A percentile compares a stretch with the other conserved stretches of the same genome.
These are phyloP conservation scores for Ceratitis capitata DNA, from an alignment of 1,140 invertebrate species.

Conservation along the genomic window DNA sequence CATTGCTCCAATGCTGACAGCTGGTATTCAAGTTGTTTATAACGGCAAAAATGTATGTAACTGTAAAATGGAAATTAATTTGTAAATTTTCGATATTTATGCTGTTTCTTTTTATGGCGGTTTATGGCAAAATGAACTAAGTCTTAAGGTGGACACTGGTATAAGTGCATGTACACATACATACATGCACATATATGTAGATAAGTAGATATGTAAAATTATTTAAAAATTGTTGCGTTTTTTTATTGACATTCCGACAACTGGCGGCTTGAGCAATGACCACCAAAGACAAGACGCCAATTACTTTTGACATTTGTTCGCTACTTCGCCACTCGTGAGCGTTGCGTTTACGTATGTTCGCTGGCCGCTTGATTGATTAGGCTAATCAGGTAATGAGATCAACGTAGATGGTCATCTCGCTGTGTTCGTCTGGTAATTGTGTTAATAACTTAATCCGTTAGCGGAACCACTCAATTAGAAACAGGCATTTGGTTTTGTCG, in stretches of 20 bases:
- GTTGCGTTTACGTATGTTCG: too few relatives aligned
- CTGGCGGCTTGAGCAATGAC: background rate
- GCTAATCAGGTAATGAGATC: background rate
- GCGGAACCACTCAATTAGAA: background rate
- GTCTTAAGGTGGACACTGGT: background rate
- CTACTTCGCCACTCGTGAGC: too few relatives aligned
- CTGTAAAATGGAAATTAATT: slow-evolving; percentile 33
- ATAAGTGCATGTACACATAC: background rate
- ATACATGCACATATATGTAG: background rate
- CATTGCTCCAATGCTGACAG: background rate
- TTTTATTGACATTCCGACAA: background rate
- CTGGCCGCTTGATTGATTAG: background rate
- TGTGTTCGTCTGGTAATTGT: background rate
- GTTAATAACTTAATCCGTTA: slow-evolving; percentile 17
- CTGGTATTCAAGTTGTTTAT: background rate
- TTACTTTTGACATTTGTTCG: background rate
- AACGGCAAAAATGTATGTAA: background rate
- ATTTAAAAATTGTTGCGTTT: background rate
- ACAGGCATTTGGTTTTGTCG: background rate
- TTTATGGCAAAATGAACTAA: background rate
- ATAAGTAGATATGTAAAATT: background rate
- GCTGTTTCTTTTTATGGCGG: background rate
- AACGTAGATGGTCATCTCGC: background rate
- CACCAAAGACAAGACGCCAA: background rate
- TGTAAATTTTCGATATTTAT: background rate